Percentiles rank a stretch among this genome's conserved stretches.
Evolutionary conservation across 2,888 invertebrate species (phyloP).

Genomic region (Drosophila barbarae): DNA sequence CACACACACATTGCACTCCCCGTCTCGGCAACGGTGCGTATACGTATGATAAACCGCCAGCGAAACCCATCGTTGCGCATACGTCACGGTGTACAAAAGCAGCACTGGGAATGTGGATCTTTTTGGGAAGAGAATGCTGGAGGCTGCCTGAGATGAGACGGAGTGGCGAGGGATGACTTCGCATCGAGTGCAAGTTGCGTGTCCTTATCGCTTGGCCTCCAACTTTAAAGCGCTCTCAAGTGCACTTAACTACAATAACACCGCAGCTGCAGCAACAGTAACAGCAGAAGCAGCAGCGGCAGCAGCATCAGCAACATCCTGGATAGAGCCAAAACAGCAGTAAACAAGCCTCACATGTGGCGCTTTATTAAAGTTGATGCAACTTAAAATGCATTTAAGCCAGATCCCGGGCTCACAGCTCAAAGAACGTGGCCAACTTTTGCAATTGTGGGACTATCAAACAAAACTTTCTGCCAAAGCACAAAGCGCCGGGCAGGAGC

Average conservation of each 20-base stretch:
- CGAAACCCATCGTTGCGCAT: slow-evolving; percentile 60
- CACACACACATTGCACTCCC: slow-evolving; percentile 6
- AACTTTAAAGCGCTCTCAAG: slow-evolving; percentile 65
- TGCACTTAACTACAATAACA: slow-evolving; percentile 64
- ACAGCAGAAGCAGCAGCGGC: slow-evolving; percentile 10
- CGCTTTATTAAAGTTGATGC: slow-evolving; percentile 64
- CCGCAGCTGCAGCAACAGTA: slow-evolving; percentile 27
- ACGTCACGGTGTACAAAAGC: slow-evolving; percentile 58
- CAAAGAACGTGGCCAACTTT: slow-evolving; percentile 55
- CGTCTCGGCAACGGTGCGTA: slow-evolving; percentile 20
- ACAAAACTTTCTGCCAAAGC: slow-evolving; percentile 64
- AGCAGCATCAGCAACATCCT: slow-evolving; percentile 12
- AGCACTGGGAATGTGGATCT: slow-evolving; percentile 8
- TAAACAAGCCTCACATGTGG: slow-evolving; percentile 47
- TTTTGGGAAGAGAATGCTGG: background rate
- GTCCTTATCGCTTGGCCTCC: slow-evolving; percentile 62
- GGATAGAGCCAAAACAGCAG: slow-evolving; percentile 15
- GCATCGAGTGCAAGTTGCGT: slow-evolving; percentile 45
- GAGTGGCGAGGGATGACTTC: slow-evolving; percentile 36
- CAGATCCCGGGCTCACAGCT: slow-evolving; percentile 44
- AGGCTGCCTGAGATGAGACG: background rate
- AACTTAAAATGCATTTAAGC: slow-evolving; percentile 65
- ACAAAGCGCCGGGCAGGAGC: slow-evolving; percentile 21
- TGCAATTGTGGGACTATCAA: slow-evolving; percentile 57
- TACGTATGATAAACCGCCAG: slow-evolving; percentile 65